Base-by-base conservation (phyloP, 1,140 invertebrate genomes). In the Lordiphosa collinella region DNA sequence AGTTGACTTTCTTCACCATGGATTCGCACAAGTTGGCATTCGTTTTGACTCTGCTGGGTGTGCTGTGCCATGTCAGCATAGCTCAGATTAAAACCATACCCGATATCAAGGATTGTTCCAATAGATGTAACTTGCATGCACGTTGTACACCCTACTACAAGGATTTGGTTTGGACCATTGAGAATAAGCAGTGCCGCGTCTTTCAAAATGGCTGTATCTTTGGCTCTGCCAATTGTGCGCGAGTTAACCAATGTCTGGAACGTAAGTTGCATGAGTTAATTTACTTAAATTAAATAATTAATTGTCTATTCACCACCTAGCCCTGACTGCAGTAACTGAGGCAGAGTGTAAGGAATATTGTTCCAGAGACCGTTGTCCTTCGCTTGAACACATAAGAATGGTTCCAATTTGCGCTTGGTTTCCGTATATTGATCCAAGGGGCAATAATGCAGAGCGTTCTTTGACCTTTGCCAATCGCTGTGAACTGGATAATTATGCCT, bases 141-240 rank as follows among this genome's bases (percentile, higher is more conserved):
- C 54, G 64, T 3, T 75, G 72, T n/a, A 12, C 18, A 0, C 71
- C 72, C 6, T 75, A 65, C 31, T 41, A 44, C 11, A 60, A 50
- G 34, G 48, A 56, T 13, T 37, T 58, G 6, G 72, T 75, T 4
- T 75, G 54, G 53, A 43, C 59, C 25, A 51, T 70, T 9, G 60
- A 60, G 1, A 43, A 53, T 8, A 41, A 51, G 0, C 34, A 11
- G 2, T 75, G 72, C 18, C 65, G 72, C 0, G 59, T 75, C 11
- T 76, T 56, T 12, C 71, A 75, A 8, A 75, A 75, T 32, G 65
- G 65, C 1, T 75, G 72, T 12, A 29, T 75, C 1, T 75, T 75
- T 34, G 36, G 37, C 4, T 59, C 49, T 11, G 65, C 43, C 6
- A 75, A 75, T 32, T 75, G 72, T 7, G 40, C 34, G 37, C 53